Evolutionary conservation across 2,888 invertebrate species (phyloP), one percentile per base, ranked within the genome.

Genomic region (Meganola albula): DNA sequence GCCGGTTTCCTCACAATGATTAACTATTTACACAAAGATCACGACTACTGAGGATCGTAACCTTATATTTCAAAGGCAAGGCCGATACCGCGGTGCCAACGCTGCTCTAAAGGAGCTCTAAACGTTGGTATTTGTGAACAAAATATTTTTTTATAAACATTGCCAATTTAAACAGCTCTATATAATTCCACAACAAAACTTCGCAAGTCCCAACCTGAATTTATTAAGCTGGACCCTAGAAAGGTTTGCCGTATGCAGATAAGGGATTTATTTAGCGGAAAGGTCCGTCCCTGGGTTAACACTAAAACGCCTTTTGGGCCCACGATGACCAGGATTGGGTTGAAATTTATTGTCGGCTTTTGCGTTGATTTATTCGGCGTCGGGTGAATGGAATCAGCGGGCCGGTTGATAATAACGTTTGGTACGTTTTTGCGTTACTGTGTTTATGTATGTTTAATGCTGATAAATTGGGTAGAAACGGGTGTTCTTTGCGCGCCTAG

Each of bases 181-280:
- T 59, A 51, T 2, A 44, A 30, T 13, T 64, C 63, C 63, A 46
- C 39, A 39, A 53, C 63, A 67, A 82, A 83, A 80, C 61, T 82
- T 79, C 58, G 65, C 71, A 64, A 72, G 70, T 69, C 82, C 85
- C 84, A 82, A 85, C 84, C 79, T 84, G 85, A 85, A 85, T 85
- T 83, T 85, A 85, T 85, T 83, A 85, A 84, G 83, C 85, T 61
- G 85, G 85, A 85, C 85, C 85, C 83, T 77, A 73, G 82, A 79
- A 84, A 85, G 85, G 85, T 85, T 80, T 82, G 85, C 80, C 85
- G 82, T 85, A 85, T 85, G 85, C 84, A 85, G 85, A 85, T 85
- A 85, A 85, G 85, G 84, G 85, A 85, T 85, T 85, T 85, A 85
- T 84, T 84, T 82, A 85, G 84, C 85, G 82, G 82, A 84, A 84